phyloP scores from a whole-genome alignment of 2,888 invertebrate species.

The Aspidiotus destructor region DNA sequence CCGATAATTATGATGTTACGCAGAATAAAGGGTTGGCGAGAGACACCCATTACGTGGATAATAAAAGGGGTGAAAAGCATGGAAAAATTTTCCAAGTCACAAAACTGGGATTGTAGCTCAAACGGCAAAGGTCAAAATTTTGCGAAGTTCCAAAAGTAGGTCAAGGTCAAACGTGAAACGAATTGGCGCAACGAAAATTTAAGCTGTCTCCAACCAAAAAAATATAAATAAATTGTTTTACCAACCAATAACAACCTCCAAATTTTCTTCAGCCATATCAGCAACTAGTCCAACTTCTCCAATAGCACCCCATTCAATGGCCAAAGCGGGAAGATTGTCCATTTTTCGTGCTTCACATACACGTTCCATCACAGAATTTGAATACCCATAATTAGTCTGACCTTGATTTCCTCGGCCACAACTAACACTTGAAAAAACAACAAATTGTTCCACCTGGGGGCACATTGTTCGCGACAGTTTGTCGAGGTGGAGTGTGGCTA shows the following conservation, averaged over 20 bases:
- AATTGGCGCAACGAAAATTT: too few species aligned
- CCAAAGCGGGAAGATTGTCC: slow-evolving; percentile 65
- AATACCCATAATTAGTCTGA: slow-evolving; percentile 82
- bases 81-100: too few species aligned
- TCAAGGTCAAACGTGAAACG: too few species aligned
- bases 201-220: too few species aligned
- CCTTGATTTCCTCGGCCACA: slow-evolving; percentile 87
- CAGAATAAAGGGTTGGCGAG: too few species aligned
- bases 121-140: too few species aligned
- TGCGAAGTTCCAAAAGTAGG: too few species aligned
- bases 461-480: slow-evolving; percentile 52
- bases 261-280: slow-evolving; percentile 53
- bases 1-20: too few species aligned
- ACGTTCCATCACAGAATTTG: slow-evolving; percentile 56
- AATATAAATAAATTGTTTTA: too few species aligned
- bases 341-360: slow-evolving; percentile 64
- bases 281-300: slow-evolving; percentile 67
- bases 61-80: too few species aligned
- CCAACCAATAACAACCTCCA: slow-evolving; percentile 54
- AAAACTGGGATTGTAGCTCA: too few species aligned
- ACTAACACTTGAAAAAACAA: slow-evolving; percentile 82
- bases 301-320: slow-evolving; percentile 88
- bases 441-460: slow-evolving; percentile 57
- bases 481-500: slow-evolving; percentile 71
- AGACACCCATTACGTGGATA: too few species aligned